A percentile compares a stretch with the other conserved stretches of the same genome.
Evolutionary conservation across 1,140 invertebrate species (phyloP).

Genomic region (Zaprionus tsacasi): DNA sequence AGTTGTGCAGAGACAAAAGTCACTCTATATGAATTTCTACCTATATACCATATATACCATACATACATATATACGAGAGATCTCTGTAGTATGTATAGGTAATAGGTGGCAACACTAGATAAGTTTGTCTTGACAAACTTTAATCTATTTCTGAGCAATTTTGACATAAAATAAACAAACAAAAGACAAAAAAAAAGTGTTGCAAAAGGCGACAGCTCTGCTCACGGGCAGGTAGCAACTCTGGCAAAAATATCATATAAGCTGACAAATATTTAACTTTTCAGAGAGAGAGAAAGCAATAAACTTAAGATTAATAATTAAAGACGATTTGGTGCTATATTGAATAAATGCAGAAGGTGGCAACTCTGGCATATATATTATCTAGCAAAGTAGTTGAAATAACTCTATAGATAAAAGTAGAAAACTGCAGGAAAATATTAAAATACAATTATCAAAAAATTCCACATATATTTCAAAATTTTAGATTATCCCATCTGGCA

Average conservation of each 20-base stretch:
- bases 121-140: not conserved
- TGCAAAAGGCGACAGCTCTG: not conserved
- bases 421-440: not conserved
- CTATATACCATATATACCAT: not conserved
- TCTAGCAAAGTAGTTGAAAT: not conserved
- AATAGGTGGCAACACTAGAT: conserved; percentile 14
- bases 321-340: too few species aligned
- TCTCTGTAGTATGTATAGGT: not conserved
- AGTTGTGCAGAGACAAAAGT: conserved; percentile 3
- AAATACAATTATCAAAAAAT: not conserved
- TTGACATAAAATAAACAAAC: not conserved
- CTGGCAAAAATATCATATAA: not conserved
- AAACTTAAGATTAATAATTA: not conserved
- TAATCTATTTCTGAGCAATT: not conserved
- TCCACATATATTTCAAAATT: not conserved
- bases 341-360: not conserved
- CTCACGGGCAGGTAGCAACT: not conserved
- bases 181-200: not conserved
- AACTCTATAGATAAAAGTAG: too few species aligned
- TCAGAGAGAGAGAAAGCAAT: not conserved
- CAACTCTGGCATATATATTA: not conserved
- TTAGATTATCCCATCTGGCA: too few species aligned
- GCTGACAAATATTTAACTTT: not conserved
- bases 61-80: not conserved
- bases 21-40: not conserved